Conservation (phyloP, 2,797 vertebrate species). For the Enteromius mattozi region DNA sequence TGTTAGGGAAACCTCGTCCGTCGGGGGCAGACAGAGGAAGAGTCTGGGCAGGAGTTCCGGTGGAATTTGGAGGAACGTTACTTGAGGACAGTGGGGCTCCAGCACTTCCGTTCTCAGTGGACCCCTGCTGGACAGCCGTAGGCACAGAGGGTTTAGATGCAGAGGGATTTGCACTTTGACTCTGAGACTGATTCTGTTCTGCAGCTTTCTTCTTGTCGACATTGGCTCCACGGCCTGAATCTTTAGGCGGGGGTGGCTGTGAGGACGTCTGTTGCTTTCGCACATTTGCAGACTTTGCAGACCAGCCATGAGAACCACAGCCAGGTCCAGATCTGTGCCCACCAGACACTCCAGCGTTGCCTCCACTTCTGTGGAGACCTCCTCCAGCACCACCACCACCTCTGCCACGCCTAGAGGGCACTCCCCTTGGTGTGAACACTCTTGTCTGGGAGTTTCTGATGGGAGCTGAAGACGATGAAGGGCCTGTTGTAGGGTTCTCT, state of each 20-base stretch:
- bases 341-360: conserved; percentile 68
- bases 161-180: conserved; percentile 68
- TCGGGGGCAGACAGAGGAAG: conserved; percentile 62
- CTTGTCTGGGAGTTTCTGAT: conserved; percentile 80
- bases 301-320: conserved; percentile 69
- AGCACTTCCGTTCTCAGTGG: conserved; percentile 76
- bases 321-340: conserved; percentile 72
- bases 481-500: conserved; percentile 62
- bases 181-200: conserved; percentile 71
- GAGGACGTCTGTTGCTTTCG: conserved; percentile 74
- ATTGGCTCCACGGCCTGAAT: conserved; percentile 68
- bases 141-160: conserved; percentile 63
- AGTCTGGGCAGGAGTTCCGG: conserved; percentile 61
- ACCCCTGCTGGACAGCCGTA: conserved; percentile 60
- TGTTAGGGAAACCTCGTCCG: conserved; percentile 70
- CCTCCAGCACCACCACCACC: conserved; percentile 81
- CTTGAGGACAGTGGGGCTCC: conserved; percentile 63
- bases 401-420: conserved; percentile 88
- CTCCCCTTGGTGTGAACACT: conserved; percentile 92
- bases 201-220: conserved; percentile 78
- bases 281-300: conserved; percentile 69
- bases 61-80: conserved; percentile 68
- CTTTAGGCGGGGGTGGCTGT: conserved; percentile 73
- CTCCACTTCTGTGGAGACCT: conserved; percentile 74
- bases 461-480: conserved; percentile 63